Evolutionary conservation across 2,888 invertebrate genomes (phyloP), one percentile per base, ranked within the genome.

Genomic region (Cynaeus angustus): DNA sequence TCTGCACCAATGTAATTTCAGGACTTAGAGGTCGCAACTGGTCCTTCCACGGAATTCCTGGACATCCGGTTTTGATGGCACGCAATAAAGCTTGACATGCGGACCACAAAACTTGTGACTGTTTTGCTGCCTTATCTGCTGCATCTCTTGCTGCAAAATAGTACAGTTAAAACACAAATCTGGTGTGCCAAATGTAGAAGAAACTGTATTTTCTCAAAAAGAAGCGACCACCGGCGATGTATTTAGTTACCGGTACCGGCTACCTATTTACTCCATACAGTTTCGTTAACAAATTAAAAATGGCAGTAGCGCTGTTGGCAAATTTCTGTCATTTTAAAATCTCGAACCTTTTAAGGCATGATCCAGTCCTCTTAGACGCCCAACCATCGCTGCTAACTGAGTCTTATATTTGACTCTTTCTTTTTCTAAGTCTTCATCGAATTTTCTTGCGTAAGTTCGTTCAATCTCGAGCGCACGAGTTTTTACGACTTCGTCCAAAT

Each of bases 91-190:
- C 91, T 80, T 97, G 96, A 79, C 96, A 97, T 0, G 98, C 96
- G 74, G 96, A 91, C 98, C 98, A 98, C 75, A 98, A 88, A 26
- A 95, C 90, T 84, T 97, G 97, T 0, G 97, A 93, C 74, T 93
- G 91, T 38, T 91, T 90, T 0, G 93, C 91, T 66, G 90, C 90
- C 74, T 90, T 90, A 78, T 95, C 95, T 1, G 91, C 90, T 71
- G 91, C 91, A 46, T 91, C 89, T 7, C 93, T 89, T 72, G 89
- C 94, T 94, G 67, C 41, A 72, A 74, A 41, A n/a, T n/a, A n/a
- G n/a, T n/a, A n/a, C n/a, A n/a, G n/a, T n/a, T n/a, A n/a, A n/a
- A n/a, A n/a, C n/a, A n/a, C n/a, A n/a, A n/a, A n/a, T n/a, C n/a
- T n/a, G n/a, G n/a, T n/a, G n/a, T n/a, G n/a, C n/a, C n/a, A n/a